phyloP scores from a whole-genome alignment of 2,797 vertebrate species.

The Eidolon dupreanum region DNA sequence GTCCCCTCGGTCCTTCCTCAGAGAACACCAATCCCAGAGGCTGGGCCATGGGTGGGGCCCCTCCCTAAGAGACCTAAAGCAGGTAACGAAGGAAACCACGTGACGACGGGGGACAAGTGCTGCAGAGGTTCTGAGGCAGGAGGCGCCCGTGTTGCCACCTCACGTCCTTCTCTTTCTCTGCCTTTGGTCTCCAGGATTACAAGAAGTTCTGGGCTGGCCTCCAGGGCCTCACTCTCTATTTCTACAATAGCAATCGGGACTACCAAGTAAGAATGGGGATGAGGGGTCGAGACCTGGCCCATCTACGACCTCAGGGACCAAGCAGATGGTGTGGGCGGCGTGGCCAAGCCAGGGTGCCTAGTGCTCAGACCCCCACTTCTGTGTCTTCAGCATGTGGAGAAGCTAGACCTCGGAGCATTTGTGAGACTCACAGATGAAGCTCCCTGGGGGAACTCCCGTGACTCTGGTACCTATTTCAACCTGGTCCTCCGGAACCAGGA shows the following conservation, averaged over 20 bases:
- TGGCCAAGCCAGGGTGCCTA: neutral
- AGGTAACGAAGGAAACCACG: neutral
- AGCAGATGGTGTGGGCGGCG: neutral
- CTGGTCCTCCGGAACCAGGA: slow-evolving; percentile 82
- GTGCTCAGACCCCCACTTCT: neutral
- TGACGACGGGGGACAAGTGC: neutral
- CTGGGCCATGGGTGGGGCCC: neutral
- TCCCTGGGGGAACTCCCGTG: slow-evolving; percentile 57
- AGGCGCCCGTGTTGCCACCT: neutral
- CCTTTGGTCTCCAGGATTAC: slow-evolving; percentile 80
- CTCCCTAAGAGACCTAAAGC: neutral
- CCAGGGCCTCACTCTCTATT: slow-evolving; percentile 88
- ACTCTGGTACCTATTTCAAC: slow-evolving; percentile 79
- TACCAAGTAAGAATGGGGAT: slow-evolving; percentile 76
- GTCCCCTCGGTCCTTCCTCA: neutral
- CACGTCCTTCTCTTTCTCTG: neutral
- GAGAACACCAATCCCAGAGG: neutral
- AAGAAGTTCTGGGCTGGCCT: slow-evolving; percentile 89
- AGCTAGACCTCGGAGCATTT: slow-evolving; percentile 86
- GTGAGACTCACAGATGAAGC: slow-evolving; percentile 85
- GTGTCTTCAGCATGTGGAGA: slow-evolving; percentile 88
- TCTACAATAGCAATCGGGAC: slow-evolving; percentile 88
- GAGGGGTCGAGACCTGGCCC: no score
- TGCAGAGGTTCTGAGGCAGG: neutral
- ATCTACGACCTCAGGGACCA: neutral